Percentiles rank a stretch among this genome's conserved stretches.
Conservation (phyloP, 2,797 vertebrate genomes). For the Pseudomugil gertrudae region DNA sequence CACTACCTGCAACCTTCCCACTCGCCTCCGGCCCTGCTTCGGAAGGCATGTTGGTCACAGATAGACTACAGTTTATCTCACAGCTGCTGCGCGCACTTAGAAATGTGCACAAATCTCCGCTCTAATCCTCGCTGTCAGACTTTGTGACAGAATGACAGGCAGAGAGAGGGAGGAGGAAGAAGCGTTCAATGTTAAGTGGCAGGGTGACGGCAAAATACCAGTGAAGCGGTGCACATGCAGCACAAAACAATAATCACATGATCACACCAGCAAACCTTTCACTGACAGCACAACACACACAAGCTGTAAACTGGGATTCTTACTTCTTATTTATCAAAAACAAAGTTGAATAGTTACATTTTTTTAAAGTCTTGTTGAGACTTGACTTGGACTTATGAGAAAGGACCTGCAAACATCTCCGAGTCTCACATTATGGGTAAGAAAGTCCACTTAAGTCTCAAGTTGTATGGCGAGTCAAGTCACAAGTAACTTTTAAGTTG, state of each 20-base stretch:
- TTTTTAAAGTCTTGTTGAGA: no score
- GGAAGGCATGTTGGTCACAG: slow-evolving; percentile 56
- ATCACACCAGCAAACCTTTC: slow-evolving; percentile 26
- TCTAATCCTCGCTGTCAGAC: slow-evolving; percentile 69
- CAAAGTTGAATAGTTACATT: neutral
- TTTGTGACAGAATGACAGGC: slow-evolving; percentile 67
- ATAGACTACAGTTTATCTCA: slow-evolving; percentile 46
- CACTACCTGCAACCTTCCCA: slow-evolving; percentile 55
- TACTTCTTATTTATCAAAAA: neutral
- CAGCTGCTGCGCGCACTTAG: slow-evolving; percentile 17
- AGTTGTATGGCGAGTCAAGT: no score
- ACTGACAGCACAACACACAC: neutral
- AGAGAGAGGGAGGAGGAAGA: slow-evolving; percentile 45
- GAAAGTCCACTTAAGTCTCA: no score
- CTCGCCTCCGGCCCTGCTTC: slow-evolving; percentile 35
- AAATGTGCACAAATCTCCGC: slow-evolving; percentile 27
- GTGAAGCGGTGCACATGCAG: slow-evolving; percentile 31
- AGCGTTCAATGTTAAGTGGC: slow-evolving; percentile 58
- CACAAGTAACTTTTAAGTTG: no score
- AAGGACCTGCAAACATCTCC: no score
- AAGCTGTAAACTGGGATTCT: neutral
- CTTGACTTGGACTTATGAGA: no score
- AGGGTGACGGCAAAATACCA: slow-evolving; percentile 65
- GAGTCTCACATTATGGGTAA: no score
- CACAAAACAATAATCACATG: slow-evolving; percentile 59